These are phyloP conservation scores for Drosophila subobscura DNA, from an alignment of 1,140 invertebrate genomes.

Conservation along the genomic window DNA sequence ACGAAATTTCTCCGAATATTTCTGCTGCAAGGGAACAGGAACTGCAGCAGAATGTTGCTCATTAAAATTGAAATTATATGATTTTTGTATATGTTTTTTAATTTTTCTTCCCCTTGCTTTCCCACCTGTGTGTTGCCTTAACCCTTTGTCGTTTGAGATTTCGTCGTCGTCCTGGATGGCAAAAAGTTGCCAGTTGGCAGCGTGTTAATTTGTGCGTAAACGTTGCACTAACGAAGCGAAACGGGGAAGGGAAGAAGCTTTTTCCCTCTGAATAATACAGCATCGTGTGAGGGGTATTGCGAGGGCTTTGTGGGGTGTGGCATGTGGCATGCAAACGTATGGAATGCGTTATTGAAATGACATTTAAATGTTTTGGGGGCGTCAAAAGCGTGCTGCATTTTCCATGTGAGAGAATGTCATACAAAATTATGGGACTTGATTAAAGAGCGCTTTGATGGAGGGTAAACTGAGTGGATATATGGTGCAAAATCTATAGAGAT, in stretches of 20 bases:
- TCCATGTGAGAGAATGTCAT: conserved; percentile 52
- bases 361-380: conserved; percentile 66
- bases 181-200: conserved; percentile 68
- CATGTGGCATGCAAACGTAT: conserved; percentile 1
- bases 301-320: background rate
- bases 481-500: background rate
- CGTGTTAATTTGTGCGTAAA: conserved; percentile 80
- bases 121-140: conserved; percentile 15
- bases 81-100: conserved; percentile 46
- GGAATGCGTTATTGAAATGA: conserved; percentile 70
- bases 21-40: background rate
- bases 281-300: conserved; percentile 1
- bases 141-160: conserved; percentile 65
- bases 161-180: conserved; percentile 48
- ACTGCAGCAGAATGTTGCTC: conserved; percentile 44
- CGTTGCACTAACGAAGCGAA: conserved; percentile 74
- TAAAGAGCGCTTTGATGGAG: conserved; percentile 15
- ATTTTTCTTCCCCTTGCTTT: conserved; percentile 21
- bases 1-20: conserved; percentile 46
- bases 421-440: conserved; percentile 46
- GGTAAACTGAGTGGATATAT: too few relatives aligned
- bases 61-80: conserved; percentile 76
- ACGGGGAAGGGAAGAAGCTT: conserved; percentile 30
- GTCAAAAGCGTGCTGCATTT: conserved; percentile 20
- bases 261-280: conserved; percentile 9